Percentiles rank a stretch among this genome's conserved stretches.
These are phyloP conservation scores for Microcaecilia unicolor DNA, from an alignment of 2,797 vertebrate genomes.

Conservation along the genomic window DNA sequence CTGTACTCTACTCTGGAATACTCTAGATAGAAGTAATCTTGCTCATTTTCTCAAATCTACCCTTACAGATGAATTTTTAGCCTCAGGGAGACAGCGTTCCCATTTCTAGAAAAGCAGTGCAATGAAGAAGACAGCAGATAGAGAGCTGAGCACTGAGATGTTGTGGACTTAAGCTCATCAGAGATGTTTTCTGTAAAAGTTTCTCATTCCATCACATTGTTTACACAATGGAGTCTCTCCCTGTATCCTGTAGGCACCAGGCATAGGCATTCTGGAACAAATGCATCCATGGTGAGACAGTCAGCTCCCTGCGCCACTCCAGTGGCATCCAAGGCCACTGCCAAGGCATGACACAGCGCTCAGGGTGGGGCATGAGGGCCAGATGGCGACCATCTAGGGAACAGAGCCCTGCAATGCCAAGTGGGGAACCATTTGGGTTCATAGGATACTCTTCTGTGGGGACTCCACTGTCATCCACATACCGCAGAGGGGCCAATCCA, in stretches of 20 bases:
- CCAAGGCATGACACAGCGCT: constrained; percentile 78
- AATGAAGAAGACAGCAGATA: too few relatives aligned
- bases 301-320: constrained; percentile 45
- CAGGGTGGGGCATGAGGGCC: constrained; percentile 87
- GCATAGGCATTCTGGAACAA: constrained; percentile 74
- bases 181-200: too few relatives aligned
- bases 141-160: too few relatives aligned
- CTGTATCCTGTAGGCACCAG: constrained; percentile 54
- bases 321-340: constrained; percentile 82
- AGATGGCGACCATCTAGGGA: constrained; percentile 77
- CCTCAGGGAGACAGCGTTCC: too few relatives aligned
- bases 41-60: too few relatives aligned
- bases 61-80: too few relatives aligned
- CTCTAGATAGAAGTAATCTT: too few relatives aligned
- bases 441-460: constrained; percentile 75
- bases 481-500: constrained; percentile 66
- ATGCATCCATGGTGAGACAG: constrained; percentile 69
- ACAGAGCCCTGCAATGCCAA: constrained; percentile 70
- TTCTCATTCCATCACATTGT: too few relatives aligned
- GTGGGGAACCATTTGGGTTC: constrained; percentile 82
- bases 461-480: constrained; percentile 66
- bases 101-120: too few relatives aligned
- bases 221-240: too few relatives aligned
- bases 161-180: too few relatives aligned
- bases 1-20: too few relatives aligned